Conservation (phyloP, 2,888 invertebrate species). For the Anthophora plumipes region DNA sequence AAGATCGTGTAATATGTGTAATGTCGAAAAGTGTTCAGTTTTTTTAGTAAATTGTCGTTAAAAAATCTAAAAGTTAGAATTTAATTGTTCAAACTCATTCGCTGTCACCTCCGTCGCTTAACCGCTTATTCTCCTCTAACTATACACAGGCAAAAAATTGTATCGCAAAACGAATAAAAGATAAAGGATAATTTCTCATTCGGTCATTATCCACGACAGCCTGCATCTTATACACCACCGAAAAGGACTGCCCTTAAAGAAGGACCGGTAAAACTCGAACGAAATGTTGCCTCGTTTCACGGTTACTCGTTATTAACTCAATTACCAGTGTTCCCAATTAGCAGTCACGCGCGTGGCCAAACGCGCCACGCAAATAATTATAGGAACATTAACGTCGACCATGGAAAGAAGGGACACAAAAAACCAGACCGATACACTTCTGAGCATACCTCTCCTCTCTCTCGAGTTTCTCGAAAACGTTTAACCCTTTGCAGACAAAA, state of each 20-base stretch:
- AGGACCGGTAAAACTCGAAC: slow-evolving; percentile 39
- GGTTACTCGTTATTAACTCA: slow-evolving; percentile 68
- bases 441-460: no score
- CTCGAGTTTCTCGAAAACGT: not conserved
- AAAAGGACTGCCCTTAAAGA: not conserved
- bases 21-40: no score
- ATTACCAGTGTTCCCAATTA: slow-evolving; percentile 70
- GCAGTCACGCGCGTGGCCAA: slow-evolving; percentile 66
- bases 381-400: slow-evolving; percentile 58
- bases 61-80: no score
- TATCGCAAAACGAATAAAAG: not conserved
- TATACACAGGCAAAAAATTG: no score
- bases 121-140: no score
- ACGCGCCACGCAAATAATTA: slow-evolving; percentile 64
- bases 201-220: not conserved
- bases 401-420: slow-evolving; percentile 2
- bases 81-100: no score
- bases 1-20: no score
- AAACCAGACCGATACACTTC: not conserved
- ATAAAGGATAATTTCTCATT: not conserved
- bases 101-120: no score
- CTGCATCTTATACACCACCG: not conserved
- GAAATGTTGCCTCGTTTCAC: slow-evolving; percentile 18
- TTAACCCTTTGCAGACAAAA: no score
- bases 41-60: no score